Conservation (phyloP, 2,888 invertebrate genomes). For the Sphecodes monilicornis region DNA sequence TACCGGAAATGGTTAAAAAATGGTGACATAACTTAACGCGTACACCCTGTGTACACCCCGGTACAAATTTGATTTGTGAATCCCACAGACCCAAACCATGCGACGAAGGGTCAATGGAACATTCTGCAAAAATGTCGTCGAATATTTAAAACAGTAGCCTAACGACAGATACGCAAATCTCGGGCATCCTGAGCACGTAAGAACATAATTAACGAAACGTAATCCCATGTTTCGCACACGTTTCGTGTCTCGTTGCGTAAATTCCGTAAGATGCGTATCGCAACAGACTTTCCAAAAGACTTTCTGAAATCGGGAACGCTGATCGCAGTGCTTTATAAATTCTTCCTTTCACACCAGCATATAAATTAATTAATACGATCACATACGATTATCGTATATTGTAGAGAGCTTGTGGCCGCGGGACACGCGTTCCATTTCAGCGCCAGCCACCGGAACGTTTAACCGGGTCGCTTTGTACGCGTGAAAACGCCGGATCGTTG, state of each 20-base stretch:
- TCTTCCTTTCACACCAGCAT: background rate
- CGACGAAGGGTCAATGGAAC: background rate
- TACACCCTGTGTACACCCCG: too few species aligned
- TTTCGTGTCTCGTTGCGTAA: background rate
- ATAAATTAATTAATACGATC: background rate
- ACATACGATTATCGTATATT: too few species aligned
- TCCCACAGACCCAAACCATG: background rate
- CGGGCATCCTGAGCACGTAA: background rate
- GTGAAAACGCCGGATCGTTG: background rate
- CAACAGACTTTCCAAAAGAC: background rate
- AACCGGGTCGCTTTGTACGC: background rate
- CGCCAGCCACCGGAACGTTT: background rate
- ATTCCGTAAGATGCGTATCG: background rate
- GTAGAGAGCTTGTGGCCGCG: background rate
- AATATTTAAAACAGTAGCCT: background rate
- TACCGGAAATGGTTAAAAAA: too few species aligned
- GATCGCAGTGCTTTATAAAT: background rate
- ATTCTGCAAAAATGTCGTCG: background rate
- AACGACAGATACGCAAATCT: constrained; percentile 2
- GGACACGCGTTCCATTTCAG: constrained; percentile 1
- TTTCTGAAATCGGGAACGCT: background rate
- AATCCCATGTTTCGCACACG: background rate
- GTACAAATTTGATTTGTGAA: background rate
- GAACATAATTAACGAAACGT: background rate
- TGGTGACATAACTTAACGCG: too few species aligned